Percentiles rank a stretch among this genome's conserved stretches.
Conservation (phyloP, 2,113 vertebrate genomes). For the Leucosticte australis region DNA sequence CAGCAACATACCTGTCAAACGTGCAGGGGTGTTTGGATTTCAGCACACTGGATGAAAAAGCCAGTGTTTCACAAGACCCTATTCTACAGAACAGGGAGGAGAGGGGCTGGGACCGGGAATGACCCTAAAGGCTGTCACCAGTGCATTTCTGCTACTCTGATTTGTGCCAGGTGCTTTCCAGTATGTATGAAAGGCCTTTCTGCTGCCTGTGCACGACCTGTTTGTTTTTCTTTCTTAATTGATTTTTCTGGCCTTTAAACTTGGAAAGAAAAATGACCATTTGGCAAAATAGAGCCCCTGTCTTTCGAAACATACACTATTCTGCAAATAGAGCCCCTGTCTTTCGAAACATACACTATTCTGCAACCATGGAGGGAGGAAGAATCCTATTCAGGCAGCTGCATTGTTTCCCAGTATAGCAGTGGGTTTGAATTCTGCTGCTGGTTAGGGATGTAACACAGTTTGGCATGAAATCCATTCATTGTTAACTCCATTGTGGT, state of each 20-base stretch:
- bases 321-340: not conserved
- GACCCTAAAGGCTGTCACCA: not conserved
- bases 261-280: not conserved
- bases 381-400: not conserved
- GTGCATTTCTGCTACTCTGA: not conserved
- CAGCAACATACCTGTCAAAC: not conserved
- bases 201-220: not conserved
- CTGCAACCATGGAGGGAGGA: not conserved
- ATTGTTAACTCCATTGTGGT: conserved; percentile 36
- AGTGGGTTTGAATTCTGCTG: conserved; percentile 31
- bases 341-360: not conserved
- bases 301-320: not conserved
- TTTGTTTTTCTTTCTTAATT: not conserved
- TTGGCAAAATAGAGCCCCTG: not conserved
- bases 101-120: not conserved
- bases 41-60: not conserved
- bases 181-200: rapidly evolving
- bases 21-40: not conserved
- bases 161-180: not conserved
- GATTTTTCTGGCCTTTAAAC: not conserved
- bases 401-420: not conserved
- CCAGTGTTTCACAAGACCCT: not conserved
- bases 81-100: not conserved
- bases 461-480: conserved; percentile 57
- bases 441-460: conserved; percentile 5